These are phyloP conservation scores for Pristis pectinata DNA, from an alignment of 2,797 vertebrate species.

Conservation along the genomic window DNA sequence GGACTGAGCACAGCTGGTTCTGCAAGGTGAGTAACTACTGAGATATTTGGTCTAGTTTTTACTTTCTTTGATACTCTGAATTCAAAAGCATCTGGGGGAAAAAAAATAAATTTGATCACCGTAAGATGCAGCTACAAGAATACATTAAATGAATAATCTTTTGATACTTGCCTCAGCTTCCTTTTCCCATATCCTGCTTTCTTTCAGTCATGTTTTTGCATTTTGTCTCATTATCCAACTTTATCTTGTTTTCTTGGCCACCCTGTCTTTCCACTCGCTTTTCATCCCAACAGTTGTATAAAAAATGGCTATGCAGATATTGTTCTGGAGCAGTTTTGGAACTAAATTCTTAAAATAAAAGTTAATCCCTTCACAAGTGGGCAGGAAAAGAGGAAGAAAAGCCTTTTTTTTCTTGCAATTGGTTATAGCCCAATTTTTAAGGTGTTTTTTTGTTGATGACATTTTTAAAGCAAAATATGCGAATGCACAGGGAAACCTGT, in stretches of 20 bases:
- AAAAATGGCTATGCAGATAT: not conserved
- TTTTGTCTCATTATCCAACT: not conserved
- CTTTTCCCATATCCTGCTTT: not conserved
- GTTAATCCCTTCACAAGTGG: not conserved
- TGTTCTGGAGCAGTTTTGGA: not conserved
- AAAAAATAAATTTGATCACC: not conserved
- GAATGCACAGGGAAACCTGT: not conserved
- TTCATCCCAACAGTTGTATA: not conserved
- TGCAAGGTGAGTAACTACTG: not conserved
- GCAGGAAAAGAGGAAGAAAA: not conserved
- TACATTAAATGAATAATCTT: not conserved
- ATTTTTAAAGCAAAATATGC: not conserved
- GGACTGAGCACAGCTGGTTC: slow-evolving; percentile 21
- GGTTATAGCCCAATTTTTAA: not conserved
- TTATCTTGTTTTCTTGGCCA: not conserved
- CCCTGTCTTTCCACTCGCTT: not conserved
- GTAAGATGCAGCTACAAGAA: not conserved
- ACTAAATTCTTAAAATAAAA: not conserved
- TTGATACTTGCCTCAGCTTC: not conserved
- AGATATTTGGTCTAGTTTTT: not conserved
- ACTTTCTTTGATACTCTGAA: not conserved
- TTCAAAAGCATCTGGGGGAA: too few relatives aligned
- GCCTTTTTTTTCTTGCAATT: not conserved
- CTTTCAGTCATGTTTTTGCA: not conserved
- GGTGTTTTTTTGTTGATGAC: not conserved